Percentiles rank a stretch among this genome's conserved stretches.
phyloP scores from a whole-genome alignment of 1,140 invertebrate species.

The Diorhabda elongata region DNA sequence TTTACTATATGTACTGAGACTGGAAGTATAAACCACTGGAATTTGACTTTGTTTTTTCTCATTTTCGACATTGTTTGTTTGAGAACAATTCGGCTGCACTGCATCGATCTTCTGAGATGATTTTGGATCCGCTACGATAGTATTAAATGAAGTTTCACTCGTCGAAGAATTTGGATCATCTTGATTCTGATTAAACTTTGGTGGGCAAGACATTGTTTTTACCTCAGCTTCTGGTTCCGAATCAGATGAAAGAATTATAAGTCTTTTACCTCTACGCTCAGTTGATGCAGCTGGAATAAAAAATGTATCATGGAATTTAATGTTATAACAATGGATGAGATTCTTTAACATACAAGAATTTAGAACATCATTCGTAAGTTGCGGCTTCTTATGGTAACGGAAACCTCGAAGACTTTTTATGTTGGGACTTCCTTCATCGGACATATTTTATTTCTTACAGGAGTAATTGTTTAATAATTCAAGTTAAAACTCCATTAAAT shows the following conservation, averaged over 20 bases:
- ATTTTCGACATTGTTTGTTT: neutral
- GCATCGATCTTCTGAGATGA: neutral
- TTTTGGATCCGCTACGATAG: no score
- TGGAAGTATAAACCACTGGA: no score
- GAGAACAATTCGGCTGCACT: neutral
- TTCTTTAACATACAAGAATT: constrained; percentile 33
- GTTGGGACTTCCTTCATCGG: constrained; percentile 31
- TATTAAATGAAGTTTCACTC: neutral
- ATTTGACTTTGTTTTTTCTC: no score
- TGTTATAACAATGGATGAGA: neutral
- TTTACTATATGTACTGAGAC: neutral
- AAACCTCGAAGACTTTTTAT: constrained; percentile 37
- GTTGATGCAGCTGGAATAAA: constrained; percentile 19
- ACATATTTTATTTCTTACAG: constrained; percentile 22
- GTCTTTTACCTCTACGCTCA: constrained; percentile 16
- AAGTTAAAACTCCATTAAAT: neutral
- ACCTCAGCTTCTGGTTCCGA: constrained; percentile 41
- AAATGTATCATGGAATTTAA: constrained; percentile 10
- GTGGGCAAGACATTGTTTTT: constrained; percentile 15
- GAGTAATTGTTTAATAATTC: neutral
- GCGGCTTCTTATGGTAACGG: constrained; percentile 39
- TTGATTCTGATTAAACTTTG: constrained; percentile 8
- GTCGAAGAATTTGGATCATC: neutral
- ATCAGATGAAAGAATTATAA: constrained; percentile 37
- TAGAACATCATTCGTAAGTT: constrained; percentile 26